Conservation (phyloP, 2,888 invertebrate genomes). For the Exocentrus adspersus region DNA sequence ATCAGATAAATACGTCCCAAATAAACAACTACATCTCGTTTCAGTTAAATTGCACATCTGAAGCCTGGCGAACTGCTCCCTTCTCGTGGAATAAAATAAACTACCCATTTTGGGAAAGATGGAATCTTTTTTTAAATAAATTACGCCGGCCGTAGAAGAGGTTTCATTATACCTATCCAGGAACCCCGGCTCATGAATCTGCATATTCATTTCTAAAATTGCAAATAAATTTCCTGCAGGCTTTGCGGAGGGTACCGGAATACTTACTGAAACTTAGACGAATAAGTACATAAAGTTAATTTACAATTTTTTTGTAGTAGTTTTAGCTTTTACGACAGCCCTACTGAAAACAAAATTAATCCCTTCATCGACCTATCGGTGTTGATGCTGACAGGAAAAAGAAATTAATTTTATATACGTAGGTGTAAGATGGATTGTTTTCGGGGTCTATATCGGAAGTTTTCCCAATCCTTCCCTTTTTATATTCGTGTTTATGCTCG, state of each 20-base stretch:
- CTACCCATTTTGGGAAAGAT: neutral
- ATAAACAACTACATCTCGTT: conserved; percentile 15
- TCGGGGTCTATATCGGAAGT: neutral
- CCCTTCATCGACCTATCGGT: neutral
- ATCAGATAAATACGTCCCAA: conserved; percentile 4
- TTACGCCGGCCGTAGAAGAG: neutral
- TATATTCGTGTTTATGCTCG: neutral
- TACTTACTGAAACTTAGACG: too few species aligned
- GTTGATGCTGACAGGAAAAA: neutral
- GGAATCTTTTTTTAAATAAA: conserved; percentile 3
- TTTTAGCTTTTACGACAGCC: too few species aligned
- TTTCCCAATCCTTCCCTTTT: neutral
- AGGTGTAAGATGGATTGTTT: neutral
- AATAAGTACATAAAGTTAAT: neutral
- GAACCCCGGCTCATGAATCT: neutral
- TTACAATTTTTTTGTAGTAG: neutral
- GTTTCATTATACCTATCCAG: conserved; percentile 7
- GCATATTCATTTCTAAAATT: neutral
- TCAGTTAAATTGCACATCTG: neutral
- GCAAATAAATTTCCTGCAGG: neutral
- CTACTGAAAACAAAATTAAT: neutral
- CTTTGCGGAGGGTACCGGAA: too few species aligned
- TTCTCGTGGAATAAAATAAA: conserved; percentile 3
- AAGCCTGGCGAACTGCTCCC: neutral
- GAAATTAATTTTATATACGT: neutral